Evolutionary conservation across 1,140 invertebrate species (phyloP).

Genomic region (Euglossa dilemma): DNA sequence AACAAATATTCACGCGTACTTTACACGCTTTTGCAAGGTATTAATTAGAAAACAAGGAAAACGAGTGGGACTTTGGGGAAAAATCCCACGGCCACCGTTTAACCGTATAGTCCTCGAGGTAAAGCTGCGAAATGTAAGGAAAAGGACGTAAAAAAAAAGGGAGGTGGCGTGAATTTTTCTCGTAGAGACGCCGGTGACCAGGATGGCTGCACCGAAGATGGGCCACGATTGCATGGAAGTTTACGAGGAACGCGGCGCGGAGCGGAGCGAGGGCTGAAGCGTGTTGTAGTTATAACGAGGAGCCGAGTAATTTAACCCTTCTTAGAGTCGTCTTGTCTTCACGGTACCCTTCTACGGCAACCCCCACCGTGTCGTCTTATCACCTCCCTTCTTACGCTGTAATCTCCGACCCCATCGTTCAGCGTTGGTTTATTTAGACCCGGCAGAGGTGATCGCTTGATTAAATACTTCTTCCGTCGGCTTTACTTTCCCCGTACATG

Average conservation of each 20-base stretch:
- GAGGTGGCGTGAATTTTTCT: neutral
- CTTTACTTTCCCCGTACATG: conserved; percentile 39
- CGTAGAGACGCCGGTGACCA: conserved; percentile 13
- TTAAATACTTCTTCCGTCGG: conserved; percentile 72
- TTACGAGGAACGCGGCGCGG: conserved; percentile 31
- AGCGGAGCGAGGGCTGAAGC: neutral
- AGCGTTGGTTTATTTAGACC: conserved; percentile 75
- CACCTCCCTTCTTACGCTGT: conserved; percentile 64
- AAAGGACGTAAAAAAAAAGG: neutral
- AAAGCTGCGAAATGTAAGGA: neutral
- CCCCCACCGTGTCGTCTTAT: conserved; percentile 66
- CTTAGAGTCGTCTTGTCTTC: conserved; percentile 74
- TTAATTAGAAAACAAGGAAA: too few relatives aligned
- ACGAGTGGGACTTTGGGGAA: too few relatives aligned
- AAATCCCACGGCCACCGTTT: too few relatives aligned
- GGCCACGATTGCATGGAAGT: conserved; percentile 50
- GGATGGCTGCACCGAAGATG: conserved; percentile 23
- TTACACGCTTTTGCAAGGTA: too few relatives aligned
- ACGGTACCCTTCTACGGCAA: conserved; percentile 45
- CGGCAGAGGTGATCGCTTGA: conserved; percentile 73
- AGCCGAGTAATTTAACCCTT: conserved; percentile 75
- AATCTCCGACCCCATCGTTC: conserved; percentile 73
- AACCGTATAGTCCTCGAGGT: too few relatives aligned
- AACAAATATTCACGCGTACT: too few relatives aligned
- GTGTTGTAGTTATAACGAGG: conserved; percentile 72